These are phyloP conservation scores for Xanthorhoe designata DNA, from an alignment of 2,888 invertebrate genomes.

Conservation along the genomic window DNA sequence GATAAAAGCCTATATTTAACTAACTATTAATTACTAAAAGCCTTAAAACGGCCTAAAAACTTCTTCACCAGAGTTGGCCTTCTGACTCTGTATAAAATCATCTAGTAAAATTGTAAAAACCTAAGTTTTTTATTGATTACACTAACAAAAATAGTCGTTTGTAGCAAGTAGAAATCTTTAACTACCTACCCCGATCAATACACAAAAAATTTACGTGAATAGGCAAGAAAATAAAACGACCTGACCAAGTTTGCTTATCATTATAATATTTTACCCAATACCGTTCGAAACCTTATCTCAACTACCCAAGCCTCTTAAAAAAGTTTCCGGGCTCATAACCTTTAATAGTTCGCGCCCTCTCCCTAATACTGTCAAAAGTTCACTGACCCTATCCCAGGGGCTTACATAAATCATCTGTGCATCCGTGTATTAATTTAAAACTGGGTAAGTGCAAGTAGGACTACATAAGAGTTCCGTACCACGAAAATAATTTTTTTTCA, in stretches of 20 bases:
- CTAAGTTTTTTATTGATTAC: too few relatives aligned
- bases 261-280: neutral
- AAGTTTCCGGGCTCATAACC: constrained; percentile 16
- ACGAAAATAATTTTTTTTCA: too few relatives aligned
- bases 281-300: constrained; percentile 8
- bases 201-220: neutral
- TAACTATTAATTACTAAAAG: too few relatives aligned
- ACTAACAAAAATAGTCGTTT: too few relatives aligned
- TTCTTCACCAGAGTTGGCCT: too few relatives aligned
- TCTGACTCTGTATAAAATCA: too few relatives aligned
- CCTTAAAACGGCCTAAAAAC: too few relatives aligned
- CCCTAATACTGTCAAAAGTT: constrained; percentile 45
- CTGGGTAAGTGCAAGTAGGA: constrained; percentile 5
- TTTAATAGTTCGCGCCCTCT: constrained; percentile 30
- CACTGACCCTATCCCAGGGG: constrained; percentile 41
- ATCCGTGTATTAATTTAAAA: constrained; percentile 44
- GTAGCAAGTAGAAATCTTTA: too few relatives aligned
- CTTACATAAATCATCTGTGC: constrained; percentile 47
- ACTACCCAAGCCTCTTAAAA: constrained; percentile 3
- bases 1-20: too few relatives aligned
- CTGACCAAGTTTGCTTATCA: neutral
- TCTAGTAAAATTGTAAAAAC: too few relatives aligned
- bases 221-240: neutral
- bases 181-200: too few relatives aligned
- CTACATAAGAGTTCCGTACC: too few relatives aligned